Base-by-base conservation (phyloP, 2,113 vertebrate species). In the Piprites chloris region DNA sequence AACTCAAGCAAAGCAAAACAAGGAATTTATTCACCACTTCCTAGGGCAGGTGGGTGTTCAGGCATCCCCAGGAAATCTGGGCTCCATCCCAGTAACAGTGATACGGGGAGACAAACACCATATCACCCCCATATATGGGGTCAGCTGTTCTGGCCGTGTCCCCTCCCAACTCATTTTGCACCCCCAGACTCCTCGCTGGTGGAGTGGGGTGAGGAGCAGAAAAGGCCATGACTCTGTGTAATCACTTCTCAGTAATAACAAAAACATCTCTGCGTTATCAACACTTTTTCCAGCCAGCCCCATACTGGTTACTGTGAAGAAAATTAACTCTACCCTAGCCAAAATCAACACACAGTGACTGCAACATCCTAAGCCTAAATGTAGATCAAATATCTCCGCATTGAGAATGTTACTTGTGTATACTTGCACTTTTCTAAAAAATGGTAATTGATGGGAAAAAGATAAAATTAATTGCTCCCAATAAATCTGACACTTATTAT, bases 61-160 rank as follows among this genome's bases (percentile, higher is more conserved):
- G 11, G 24, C 8, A 32, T 42, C 14, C 39, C n/a, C 55, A 47
- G 47, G 24, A 76, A 83, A 32, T 8, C 30, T 10, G 24, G 24
- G 8, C 4, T 76, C 24, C 24, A 9, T 55, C 21, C 7, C 9
- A 0, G 0, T 35, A n/a, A 22, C 3, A 4, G 28, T 19, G n/a
- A 62, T 20, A n/a, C 39, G 15, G 39, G n/a, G 75, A 46, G 33
- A 68, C 13, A 68, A 83, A 47, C 53, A 5, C 5, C 24, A n/a
- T n/a, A n/a, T n/a, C n/a, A n/a, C n/a, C n/a, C n/a, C n/a, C n/a
- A n/a, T n/a, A n/a, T n/a, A n/a, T n/a, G n/a, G 9, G 11, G 22
- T 42, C 32, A 63, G 26, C 14, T 32, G 16, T 61, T 16, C 23
- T 22, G 9, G 9, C 2, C 61, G 28, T 39, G 15, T 33, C 11